Base-by-base conservation (phyloP, 1,140 invertebrate genomes). In the Drosophila mojavensis region DNA sequence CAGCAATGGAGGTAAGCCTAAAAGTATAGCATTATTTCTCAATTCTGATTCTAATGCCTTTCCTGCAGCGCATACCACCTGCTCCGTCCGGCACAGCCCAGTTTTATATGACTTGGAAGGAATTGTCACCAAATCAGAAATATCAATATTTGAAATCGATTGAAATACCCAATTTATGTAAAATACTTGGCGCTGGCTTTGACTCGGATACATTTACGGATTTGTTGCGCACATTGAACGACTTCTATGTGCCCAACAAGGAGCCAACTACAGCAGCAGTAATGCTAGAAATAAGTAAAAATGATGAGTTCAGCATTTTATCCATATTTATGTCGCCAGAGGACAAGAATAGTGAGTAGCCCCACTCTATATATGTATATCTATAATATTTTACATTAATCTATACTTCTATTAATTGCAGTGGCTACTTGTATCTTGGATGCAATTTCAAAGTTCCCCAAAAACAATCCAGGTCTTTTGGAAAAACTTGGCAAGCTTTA, bases 61-160 rank as follows among this genome's bases (percentile, higher is more conserved):
- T 47, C 20, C 66, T 78, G 9, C 39, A 91, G 86, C 74, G 73
- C 17, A 36, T 86, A 17, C 88, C 88, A 6, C 55, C 74, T 1
- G 43, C 81, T 5, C 91, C 91, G 6, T 68, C 64, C 15, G 77
- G 82, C 28, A 84, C 91, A 17, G 90, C 88, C 3, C 91, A 92
- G 68, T 92, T 92, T 41, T 90, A 92, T 60, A 74, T 86, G 0
- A 89, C 86, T 11, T 92, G 91, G 91, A 92, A 89, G 54, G 91
- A 91, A 53, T 47, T 92, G 2, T 48, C 78, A 20, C 53, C 81
- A n/a, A 26, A 59, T 7, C 81, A 91, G 47, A 92, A 92, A 62
- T 92, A 90, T 63, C 36, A 75, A 5, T 92, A 92, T 58, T 59
- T 85, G 3, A 79, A 92, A 61, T 85, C 81, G 1, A 92, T 92